Evolutionary conservation across 1,140 invertebrate genomes (phyloP).

Genomic region (Carcinoscorpius rotundicauda): DNA sequence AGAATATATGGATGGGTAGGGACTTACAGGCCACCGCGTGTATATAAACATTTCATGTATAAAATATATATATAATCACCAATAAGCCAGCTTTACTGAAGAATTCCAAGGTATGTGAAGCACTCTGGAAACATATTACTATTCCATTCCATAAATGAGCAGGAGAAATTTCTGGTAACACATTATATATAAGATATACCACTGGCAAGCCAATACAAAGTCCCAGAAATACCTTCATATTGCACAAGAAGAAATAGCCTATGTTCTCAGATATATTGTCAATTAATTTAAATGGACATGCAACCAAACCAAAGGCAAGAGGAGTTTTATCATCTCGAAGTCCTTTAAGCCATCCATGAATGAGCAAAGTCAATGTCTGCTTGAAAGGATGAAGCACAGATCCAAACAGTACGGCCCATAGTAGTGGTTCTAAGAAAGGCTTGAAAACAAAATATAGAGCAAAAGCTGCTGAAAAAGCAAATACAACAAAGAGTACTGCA

Average conservation of each 20-base stretch:
- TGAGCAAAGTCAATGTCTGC: constrained; percentile 49
- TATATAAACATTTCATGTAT: too few relatives aligned
- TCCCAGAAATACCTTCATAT: constrained; percentile 24
- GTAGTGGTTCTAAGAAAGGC: constrained; percentile 78
- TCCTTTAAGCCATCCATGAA: constrained; percentile 51
- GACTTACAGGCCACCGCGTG: too few relatives aligned
- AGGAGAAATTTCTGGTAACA: constrained; percentile 9
- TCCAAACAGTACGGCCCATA: constrained; percentile 88
- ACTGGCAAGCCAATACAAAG: constrained; percentile 3
- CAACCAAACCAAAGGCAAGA: constrained; percentile 48
- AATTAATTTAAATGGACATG: constrained; percentile 57
- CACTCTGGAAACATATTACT: too few relatives aligned
- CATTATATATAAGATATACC: constrained; percentile 14
- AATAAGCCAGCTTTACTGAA: constrained; percentile 15
- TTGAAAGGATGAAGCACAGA: constrained; percentile 83
- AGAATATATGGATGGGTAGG: too few relatives aligned
- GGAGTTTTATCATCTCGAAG: constrained; percentile 38
- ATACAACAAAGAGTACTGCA: constrained; percentile 51
- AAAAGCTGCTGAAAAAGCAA: constrained; percentile 52
- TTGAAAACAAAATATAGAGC: constrained; percentile 73
- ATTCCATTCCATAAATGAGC: too few relatives aligned
- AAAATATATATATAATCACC: constrained; percentile 6
- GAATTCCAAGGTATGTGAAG: constrained; percentile 11
- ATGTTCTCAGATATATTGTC: constrained; percentile 56
- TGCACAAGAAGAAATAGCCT: constrained; percentile 36